Evolutionary conservation across 1,140 invertebrate species (phyloP), one percentile per base, ranked within the genome.

Genomic region (Drosophila rhopaloa): DNA sequence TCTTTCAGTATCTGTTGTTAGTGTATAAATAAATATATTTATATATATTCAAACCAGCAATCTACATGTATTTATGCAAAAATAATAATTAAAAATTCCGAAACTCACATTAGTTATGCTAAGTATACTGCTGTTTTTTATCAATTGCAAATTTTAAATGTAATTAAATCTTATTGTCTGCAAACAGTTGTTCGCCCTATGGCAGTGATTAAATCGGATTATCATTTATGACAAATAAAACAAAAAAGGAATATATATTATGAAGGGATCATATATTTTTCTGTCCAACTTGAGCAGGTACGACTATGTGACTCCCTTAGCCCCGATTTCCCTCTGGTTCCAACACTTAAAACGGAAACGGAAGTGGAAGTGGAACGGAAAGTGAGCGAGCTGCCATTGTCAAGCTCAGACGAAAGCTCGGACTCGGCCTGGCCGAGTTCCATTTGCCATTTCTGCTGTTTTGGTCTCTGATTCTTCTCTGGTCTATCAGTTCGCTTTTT

Each of bases 321-420:
- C 58, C 51, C 27, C 51, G 72, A 53, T 41, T 41, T 61, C 66
- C 70, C 83, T 79, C 79, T 56, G 67, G 73, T 73, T 53, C 51
- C 40, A 50, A 79, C 80, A 71, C 76, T 86, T 83, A 80, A 66
- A 79, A 68, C 71, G 83, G 76, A 86, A 88, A 80, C 84, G 83
- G 83, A 88, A 80, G 84, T 72, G 83, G 83, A 54, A 79, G 76
- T 68, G 84, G 79, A 56, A 35, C 44, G 51, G 14, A 41, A 27
- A 40, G 47, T 32, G 24, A 55, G 67, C 44, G 80, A 89, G 79
- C 76, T 77, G 66, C 83, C 84, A 88, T 88, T 88, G 83, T 88
- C 83, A 89, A 60, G 75, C 82, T 86, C 83, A 79, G 75, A 56
- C 58, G 70, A 62, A 66, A 81, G 47, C 35, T 40, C 77, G 65